Evolutionary conservation across 2,797 vertebrate genomes (phyloP).

Genomic region (Delichon dasypus): DNA sequence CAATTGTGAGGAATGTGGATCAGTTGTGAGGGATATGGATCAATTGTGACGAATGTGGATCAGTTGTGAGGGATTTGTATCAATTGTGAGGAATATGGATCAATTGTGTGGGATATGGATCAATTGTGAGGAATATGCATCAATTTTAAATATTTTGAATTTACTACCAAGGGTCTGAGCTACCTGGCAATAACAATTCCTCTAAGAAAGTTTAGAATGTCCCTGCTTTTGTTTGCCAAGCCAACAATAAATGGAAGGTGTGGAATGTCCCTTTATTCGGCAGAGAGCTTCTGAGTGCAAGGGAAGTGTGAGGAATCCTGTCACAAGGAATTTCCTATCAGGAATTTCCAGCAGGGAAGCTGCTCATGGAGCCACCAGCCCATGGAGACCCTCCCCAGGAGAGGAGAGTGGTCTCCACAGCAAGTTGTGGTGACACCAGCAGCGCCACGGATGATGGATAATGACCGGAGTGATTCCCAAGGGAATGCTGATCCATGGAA

Average conservation of each 20-base stretch:
- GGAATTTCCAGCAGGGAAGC: not conserved
- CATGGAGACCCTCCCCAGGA: fast-evolving
- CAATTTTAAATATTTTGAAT: not conserved
- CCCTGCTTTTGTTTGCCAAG: not conserved
- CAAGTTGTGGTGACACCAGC: not conserved
- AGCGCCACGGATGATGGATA: not conserved
- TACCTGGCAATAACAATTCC: not conserved
- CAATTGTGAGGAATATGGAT: no score
- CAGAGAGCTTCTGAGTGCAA: not conserved
- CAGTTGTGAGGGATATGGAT: no score
- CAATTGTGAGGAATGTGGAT: no score
- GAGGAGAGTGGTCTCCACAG: not conserved
- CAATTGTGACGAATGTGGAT: no score
- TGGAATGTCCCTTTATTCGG: not conserved
- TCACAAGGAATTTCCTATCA: not conserved
- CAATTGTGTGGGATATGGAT: not conserved
- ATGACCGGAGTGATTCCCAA: not conserved
- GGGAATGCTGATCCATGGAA: not conserved
- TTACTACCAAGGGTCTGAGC: not conserved
- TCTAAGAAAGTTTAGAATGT: not conserved
- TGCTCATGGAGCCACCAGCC: not conserved
- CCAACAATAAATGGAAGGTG: not conserved
- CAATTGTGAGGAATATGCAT: not conserved
- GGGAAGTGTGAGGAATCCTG: not conserved
- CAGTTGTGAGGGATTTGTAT: no score